Evolutionary conservation across 2,888 invertebrate species (phyloP).

Genomic region (Ommatoiulus sabulosus): DNA sequence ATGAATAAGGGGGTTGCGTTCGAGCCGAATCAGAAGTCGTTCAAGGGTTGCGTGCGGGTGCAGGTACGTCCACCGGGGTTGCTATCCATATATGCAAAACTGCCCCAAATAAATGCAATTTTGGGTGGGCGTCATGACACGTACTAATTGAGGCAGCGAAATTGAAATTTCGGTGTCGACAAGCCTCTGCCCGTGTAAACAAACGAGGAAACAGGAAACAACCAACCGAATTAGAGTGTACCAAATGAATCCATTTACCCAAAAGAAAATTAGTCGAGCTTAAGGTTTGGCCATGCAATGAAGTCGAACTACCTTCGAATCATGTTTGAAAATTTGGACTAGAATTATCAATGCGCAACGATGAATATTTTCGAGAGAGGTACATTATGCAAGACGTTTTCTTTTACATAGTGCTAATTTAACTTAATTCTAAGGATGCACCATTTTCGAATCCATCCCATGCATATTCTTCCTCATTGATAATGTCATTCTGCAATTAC

Average conservation of each 20-base stretch:
- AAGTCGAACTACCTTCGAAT: background rate
- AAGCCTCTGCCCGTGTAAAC: slow-evolving; percentile 20
- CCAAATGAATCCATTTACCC: slow-evolving; percentile 41
- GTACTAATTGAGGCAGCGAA: slow-evolving; percentile 7
- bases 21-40: slow-evolving; percentile 5
- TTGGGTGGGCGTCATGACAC: background rate
- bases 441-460: no score
- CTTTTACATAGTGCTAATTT: no score
- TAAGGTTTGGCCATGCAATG: slow-evolving; percentile 3
- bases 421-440: no score
- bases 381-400: no score
- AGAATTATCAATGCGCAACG: background rate
- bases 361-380: background rate
- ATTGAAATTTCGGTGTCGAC: slow-evolving; percentile 3
- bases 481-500: no score
- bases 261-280: background rate
- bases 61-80: background rate
- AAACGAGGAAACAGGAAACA: slow-evolving; percentile 17
- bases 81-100: background rate
- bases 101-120: slow-evolving; percentile 10
- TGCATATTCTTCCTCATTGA: no score
- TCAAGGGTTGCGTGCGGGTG: background rate
- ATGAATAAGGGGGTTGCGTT: background rate
- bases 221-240: background rate
- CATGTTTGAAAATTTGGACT: no score